Evolutionary conservation across 1,140 invertebrate species (phyloP).

Genomic region (Hesperophylax magnus): DNA sequence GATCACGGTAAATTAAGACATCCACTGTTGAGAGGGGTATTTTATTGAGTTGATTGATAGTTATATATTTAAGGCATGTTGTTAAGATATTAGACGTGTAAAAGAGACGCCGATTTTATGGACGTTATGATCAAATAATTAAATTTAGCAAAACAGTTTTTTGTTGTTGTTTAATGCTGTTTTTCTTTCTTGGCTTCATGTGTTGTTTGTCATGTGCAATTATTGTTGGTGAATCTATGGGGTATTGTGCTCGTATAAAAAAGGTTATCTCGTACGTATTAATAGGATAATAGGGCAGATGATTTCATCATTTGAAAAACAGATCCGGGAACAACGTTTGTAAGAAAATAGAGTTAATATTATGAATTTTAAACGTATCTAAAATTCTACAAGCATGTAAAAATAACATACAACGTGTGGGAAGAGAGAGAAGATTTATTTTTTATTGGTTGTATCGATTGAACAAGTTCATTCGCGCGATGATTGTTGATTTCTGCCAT

Average conservation of each 20-base stretch:
- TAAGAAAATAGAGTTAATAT: background rate
- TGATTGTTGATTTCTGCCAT: too few species aligned
- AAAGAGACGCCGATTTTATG: too few species aligned
- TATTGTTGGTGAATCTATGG: background rate
- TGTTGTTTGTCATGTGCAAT: background rate
- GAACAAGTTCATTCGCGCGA: too few species aligned
- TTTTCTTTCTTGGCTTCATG: background rate
- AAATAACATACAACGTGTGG: too few species aligned
- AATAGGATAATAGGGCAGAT: background rate
- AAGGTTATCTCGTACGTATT: too few species aligned
- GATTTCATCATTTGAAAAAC: conserved; percentile 15
- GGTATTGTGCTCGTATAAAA: background rate
- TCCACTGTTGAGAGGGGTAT: background rate
- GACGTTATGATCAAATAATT: too few species aligned
- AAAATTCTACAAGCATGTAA: too few species aligned
- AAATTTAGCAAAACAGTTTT: too few species aligned
- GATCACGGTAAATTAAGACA: background rate
- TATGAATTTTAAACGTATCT: background rate
- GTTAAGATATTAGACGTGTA: too few species aligned
- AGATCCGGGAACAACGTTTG: conserved; percentile 2
- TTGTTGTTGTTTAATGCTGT: too few species aligned
- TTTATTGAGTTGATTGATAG: conserved; percentile 2
- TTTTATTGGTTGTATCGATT: too few species aligned
- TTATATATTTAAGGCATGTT: background rate
- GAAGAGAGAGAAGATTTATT: too few species aligned